Evolutionary conservation across 2,888 invertebrate genomes (phyloP).

Genomic region (Tetragonisca angustula): DNA sequence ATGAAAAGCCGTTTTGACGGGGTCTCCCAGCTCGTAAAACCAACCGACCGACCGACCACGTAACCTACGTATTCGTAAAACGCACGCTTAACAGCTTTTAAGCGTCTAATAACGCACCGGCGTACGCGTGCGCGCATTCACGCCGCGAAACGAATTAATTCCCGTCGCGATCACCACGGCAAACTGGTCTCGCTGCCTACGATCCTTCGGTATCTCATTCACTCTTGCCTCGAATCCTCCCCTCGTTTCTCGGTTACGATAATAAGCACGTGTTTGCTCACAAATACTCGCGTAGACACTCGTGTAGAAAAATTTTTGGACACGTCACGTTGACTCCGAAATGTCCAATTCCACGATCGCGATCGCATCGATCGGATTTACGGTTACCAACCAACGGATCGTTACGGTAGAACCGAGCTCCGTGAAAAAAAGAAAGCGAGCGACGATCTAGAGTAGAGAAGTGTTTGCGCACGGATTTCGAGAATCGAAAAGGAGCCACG

Average conservation of each 20-base stretch:
- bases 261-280: no score
- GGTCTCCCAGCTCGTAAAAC: constrained; percentile 61
- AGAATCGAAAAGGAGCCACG: no score
- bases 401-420: no score
- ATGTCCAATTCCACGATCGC: no score
- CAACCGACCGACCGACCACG: constrained; percentile 9
- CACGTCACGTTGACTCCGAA: no score
- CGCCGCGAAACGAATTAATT: constrained; percentile 69
- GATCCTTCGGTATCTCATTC: constrained; percentile 65
- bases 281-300: neutral
- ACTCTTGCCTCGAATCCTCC: constrained; percentile 54
- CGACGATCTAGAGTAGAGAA: no score
- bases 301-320: no score
- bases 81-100: constrained; percentile 60
- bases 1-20: constrained; percentile 57
- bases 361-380: no score
- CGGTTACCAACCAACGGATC: no score
- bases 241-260: constrained; percentile 6
- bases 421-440: no score
- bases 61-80: constrained; percentile 63
- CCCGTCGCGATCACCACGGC: constrained; percentile 56
- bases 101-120: constrained; percentile 67
- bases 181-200: constrained; percentile 52
- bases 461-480: no score
- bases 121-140: constrained; percentile 58